Conservation (phyloP, 2,797 vertebrate species). For the Gobionotothen gibberifrons region DNA sequence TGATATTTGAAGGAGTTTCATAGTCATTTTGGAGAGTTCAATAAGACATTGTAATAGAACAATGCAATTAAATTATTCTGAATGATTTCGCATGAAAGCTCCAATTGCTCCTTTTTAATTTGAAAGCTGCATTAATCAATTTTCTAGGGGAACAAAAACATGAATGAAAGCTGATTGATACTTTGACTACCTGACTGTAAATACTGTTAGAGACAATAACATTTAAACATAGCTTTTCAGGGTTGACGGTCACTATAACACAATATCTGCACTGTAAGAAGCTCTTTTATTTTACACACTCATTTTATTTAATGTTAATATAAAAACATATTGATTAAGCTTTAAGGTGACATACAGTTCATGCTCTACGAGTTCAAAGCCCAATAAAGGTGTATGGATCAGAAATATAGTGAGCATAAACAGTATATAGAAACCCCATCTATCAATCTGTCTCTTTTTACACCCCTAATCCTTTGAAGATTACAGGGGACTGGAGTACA, state of each 20-base stretch:
- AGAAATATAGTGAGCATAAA: background rate
- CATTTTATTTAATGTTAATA: constrained; percentile 15
- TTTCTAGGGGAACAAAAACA: constrained; percentile 29
- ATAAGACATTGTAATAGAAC: constrained; percentile 10
- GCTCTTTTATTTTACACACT: background rate
- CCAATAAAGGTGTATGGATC: constrained; percentile 4
- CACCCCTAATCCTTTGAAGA: background rate
- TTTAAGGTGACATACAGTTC: background rate
- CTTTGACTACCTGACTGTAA: background rate
- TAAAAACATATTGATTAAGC: constrained; percentile 8
- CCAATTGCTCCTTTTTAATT: constrained; percentile 32
- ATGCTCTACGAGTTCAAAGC: constrained; percentile 6
- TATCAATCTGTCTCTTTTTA: background rate
- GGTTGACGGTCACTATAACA: background rate
- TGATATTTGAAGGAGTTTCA: background rate
- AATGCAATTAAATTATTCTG: constrained; percentile 25
- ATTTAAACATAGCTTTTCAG: background rate
- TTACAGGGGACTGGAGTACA: background rate
- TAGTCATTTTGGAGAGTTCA: constrained; percentile 8
- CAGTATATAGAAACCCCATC: background rate
- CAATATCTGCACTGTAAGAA: background rate
- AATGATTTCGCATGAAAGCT: constrained; percentile 25
- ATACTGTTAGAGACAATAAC: background rate
- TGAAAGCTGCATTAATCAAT: constrained; percentile 44
- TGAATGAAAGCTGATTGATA: constrained; percentile 13